Evolutionary conservation across 2,888 invertebrate species (phyloP).

Genomic region (Gryllus longicercus): DNA sequence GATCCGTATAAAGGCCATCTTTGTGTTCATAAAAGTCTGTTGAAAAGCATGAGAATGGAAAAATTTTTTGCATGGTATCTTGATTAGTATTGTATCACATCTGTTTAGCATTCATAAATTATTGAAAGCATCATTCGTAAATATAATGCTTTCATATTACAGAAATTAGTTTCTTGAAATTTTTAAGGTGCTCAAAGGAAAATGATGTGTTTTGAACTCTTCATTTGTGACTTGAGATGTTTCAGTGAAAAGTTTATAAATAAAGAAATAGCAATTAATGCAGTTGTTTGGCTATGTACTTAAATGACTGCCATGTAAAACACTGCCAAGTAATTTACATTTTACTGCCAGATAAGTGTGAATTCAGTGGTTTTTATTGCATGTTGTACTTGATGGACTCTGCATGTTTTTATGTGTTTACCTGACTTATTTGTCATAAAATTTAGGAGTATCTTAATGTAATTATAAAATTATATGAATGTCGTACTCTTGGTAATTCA

Average conservation of each 20-base stretch:
- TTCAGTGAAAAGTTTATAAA: too few species aligned
- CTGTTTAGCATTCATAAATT: too few species aligned
- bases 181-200: too few species aligned
- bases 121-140: too few species aligned
- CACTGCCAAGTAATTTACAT: constrained; percentile 24
- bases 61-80: too few species aligned
- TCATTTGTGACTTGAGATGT: too few species aligned
- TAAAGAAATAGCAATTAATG: background rate
- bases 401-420: background rate
- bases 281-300: constrained; percentile 1
- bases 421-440: constrained; percentile 29
- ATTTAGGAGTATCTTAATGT: constrained; percentile 26
- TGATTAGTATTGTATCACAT: too few species aligned
- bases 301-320: constrained; percentile 20
- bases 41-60: too few species aligned
- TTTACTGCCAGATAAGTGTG: background rate
- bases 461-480: constrained; percentile 23
- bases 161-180: too few species aligned
- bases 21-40: background rate
- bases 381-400: background rate
- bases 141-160: too few species aligned
- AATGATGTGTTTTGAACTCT: too few species aligned
- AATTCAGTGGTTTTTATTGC: background rate
- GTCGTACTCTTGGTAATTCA: constrained; percentile 26
- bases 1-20: background rate